Evolutionary conservation across 1,140 invertebrate species (phyloP).

Genomic region (Papilio glaucus): DNA sequence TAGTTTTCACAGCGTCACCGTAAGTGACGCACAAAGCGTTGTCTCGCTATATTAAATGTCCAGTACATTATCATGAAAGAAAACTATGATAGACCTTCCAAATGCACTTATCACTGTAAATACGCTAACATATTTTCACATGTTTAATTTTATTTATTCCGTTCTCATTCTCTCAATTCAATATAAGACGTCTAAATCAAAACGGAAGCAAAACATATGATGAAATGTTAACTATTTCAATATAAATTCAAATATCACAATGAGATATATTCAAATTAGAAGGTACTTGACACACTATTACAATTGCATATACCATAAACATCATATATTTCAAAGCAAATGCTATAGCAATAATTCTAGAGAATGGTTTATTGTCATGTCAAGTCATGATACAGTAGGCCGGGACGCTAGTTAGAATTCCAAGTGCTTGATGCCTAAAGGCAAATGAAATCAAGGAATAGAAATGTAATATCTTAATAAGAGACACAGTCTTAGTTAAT

Average conservation of each 20-base stretch:
- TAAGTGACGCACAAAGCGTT: too few species aligned
- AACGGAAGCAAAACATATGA: background rate
- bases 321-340: slow-evolving; percentile 11
- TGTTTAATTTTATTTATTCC: background rate
- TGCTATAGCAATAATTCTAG: slow-evolving; percentile 23
- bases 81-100: too few species aligned
- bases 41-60: too few species aligned
- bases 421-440: slow-evolving; percentile 1
- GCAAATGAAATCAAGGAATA: slow-evolving; percentile 16
- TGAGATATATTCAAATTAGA: slow-evolving; percentile 5
- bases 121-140: too few species aligned
- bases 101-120: too few species aligned
- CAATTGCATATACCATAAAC: slow-evolving; percentile 21
- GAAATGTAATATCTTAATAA: slow-evolving; percentile 15
- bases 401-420: slow-evolving; percentile 17
- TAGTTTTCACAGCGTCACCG: too few species aligned
- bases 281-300: slow-evolving; percentile 23
- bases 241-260: slow-evolving; percentile 18
- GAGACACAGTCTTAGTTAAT: slow-evolving; percentile 11
- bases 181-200: background rate
- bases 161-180: background rate
- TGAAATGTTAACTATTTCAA: slow-evolving; percentile 11
- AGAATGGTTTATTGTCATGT: slow-evolving; percentile 19
- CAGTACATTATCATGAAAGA: too few species aligned
- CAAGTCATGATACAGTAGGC: slow-evolving; percentile 21